These are phyloP conservation scores for Lepus timidus DNA, from an alignment of 2,113 vertebrate genomes.

Conservation along the genomic window DNA sequence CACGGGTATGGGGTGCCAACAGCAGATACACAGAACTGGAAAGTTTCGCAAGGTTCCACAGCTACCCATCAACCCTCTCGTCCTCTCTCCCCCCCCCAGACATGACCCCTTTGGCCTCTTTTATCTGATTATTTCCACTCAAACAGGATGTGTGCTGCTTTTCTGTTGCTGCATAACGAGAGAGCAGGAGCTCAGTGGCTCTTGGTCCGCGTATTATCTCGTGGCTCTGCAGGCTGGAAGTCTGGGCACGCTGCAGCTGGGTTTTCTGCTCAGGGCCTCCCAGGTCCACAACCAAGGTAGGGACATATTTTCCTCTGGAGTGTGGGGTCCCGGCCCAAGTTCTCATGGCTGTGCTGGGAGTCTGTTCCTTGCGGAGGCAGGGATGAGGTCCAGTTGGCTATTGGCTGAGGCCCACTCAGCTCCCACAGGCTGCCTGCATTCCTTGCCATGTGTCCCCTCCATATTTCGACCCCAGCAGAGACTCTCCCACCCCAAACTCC, in stretches of 20 bases:
- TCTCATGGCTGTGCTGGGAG: not conserved
- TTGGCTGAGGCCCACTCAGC: not conserved
- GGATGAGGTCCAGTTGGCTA: not conserved
- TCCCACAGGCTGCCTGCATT: not conserved
- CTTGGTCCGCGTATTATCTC: not conserved
- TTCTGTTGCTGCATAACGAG: not conserved
- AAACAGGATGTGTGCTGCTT: not conserved
- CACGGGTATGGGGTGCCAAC: not conserved
- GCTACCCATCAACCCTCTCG: not conserved
- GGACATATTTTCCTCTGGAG: not conserved
- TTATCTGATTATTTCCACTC: not conserved
- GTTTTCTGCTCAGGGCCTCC: not conserved
- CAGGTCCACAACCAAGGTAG: not conserved
- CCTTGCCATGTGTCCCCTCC: not conserved
- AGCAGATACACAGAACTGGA: not conserved
- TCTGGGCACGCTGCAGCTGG: not conserved
- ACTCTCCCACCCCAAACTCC: not conserved
- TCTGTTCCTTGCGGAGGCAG: not conserved
- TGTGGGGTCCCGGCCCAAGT: not conserved
- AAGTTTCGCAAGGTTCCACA: not conserved
- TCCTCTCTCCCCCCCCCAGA: no score
- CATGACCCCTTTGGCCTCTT: not conserved
- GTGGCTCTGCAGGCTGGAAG: not conserved
- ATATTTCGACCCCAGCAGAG: not conserved
- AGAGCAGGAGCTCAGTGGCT: not conserved